Percentiles rank a stretch among this genome's conserved stretches.
Evolutionary conservation across 1,140 invertebrate genomes (phyloP).

Genomic region (Parasteatoda tepidariorum): DNA sequence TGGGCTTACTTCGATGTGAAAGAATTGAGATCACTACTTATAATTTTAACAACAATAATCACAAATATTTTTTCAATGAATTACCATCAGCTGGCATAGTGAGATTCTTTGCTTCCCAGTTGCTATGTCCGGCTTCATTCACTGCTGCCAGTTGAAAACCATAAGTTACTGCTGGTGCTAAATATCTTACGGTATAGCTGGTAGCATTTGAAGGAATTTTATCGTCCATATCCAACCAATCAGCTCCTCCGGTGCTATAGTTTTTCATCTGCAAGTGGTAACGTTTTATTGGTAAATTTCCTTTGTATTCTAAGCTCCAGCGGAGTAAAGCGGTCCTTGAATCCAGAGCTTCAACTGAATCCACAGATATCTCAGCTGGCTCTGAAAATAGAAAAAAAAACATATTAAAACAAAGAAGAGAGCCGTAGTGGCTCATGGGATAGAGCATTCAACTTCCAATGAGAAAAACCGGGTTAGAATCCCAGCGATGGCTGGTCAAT

Average conservation of each 20-base stretch:
- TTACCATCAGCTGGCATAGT: conserved; percentile 62
- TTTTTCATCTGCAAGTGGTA: conserved; percentile 63
- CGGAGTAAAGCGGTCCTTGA: conserved; percentile 57
- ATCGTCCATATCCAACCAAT: conserved; percentile 60
- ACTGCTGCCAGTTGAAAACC: conserved; percentile 63
- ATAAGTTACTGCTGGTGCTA: conserved; percentile 63
- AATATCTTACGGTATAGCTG: conserved; percentile 58
- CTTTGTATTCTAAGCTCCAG: conserved; percentile 61
- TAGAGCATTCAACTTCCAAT: too few relatives aligned
- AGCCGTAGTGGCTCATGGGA: too few relatives aligned
- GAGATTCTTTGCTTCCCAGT: conserved; percentile 63
- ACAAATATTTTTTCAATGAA: too few relatives aligned
- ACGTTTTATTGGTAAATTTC: conserved; percentile 62
- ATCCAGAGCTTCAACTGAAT: conserved; percentile 60
- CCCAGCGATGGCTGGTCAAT: too few relatives aligned
- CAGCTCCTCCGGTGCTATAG: conserved; percentile 59
- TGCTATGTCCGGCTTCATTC: conserved; percentile 62
- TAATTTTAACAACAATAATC: too few relatives aligned
- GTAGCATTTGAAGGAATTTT: conserved; percentile 54
- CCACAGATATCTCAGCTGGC: conserved; percentile 62
- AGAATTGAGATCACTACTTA: too few relatives aligned
- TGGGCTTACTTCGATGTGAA: too few relatives aligned
- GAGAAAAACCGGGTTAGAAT: too few relatives aligned
- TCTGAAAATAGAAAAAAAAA: conserved; percentile 35
- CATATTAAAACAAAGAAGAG: background rate